A percentile compares a stretch with the other conserved stretches of the same genome.
Conservation (phyloP, 2,113 vertebrate genomes). For the Hemibagrus wyckioides region DNA sequence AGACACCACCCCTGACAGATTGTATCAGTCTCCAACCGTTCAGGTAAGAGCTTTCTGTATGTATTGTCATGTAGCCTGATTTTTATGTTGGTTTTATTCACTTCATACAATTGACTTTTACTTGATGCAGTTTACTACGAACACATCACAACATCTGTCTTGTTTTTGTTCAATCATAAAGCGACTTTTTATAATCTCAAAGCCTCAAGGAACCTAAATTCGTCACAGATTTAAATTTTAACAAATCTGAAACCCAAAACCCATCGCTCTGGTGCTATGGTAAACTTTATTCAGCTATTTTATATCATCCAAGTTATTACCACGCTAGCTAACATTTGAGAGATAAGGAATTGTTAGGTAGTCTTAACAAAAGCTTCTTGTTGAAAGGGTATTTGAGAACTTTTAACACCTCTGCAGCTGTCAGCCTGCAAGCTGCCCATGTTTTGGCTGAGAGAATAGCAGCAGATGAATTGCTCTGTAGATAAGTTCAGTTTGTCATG, state of each 20-base stretch:
- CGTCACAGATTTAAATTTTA: background rate
- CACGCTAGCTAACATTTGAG: background rate
- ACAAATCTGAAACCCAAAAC: background rate
- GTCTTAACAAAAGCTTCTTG: background rate
- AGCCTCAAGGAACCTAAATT: background rate
- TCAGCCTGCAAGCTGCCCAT: background rate
- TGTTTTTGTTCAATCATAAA: background rate
- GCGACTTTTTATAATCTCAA: background rate
- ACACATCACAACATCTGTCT: background rate
- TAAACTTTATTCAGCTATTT: background rate
- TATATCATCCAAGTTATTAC: no score
- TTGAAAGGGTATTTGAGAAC: background rate
- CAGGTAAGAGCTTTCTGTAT: constrained; percentile 73
- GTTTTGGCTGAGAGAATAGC: background rate
- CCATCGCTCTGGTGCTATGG: no score
- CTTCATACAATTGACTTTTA: background rate
- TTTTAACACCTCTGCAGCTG: background rate
- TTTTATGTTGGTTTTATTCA: background rate
- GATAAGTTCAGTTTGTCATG: background rate
- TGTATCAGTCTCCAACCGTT: constrained; percentile 81
- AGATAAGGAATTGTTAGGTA: background rate
- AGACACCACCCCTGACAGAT: constrained; percentile 82
- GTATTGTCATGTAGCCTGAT: background rate
- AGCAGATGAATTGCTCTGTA: background rate
- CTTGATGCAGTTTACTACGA: background rate